Evolutionary conservation across 2,797 vertebrate genomes (phyloP).

Genomic region (Ceryle rudis): DNA sequence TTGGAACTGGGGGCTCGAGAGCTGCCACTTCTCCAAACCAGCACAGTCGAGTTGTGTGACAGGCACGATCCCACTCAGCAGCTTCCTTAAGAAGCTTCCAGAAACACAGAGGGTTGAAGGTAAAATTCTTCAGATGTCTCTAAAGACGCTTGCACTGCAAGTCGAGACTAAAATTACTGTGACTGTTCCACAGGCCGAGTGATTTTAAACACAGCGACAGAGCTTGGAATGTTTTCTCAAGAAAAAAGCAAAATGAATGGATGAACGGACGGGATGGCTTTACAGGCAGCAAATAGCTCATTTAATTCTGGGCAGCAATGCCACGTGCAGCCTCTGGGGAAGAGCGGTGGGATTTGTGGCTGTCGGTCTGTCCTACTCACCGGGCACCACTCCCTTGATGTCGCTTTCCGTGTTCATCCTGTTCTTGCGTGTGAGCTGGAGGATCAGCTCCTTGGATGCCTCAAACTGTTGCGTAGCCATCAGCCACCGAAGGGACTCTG

Average conservation of each 20-base stretch:
- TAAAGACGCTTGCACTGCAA: background rate
- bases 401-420: conserved; percentile 83
- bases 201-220: background rate
- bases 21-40: background rate
- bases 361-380: conserved; percentile 75
- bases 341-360: background rate
- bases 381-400: conserved; percentile 87
- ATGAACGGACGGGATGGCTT: background rate
- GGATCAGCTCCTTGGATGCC: conserved; percentile 90
- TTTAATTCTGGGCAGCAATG: background rate
- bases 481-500: conserved; percentile 95
- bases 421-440: conserved; percentile 89
- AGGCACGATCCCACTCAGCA: background rate
- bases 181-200: background rate
- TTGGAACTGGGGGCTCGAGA: background rate
- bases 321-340: background rate
- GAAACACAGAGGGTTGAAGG: background rate
- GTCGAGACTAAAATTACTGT: background rate
- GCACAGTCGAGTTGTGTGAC: background rate
- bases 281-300: background rate
- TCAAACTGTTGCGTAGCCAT: conserved; percentile 95
- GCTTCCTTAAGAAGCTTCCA: background rate
- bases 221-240: background rate
- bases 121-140: conserved; percentile 5
- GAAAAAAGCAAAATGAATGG: background rate